A percentile compares a stretch with the other conserved stretches of the same genome.
Evolutionary conservation across 2,888 invertebrate species (phyloP).

Genomic region (Melanotus villosus): DNA sequence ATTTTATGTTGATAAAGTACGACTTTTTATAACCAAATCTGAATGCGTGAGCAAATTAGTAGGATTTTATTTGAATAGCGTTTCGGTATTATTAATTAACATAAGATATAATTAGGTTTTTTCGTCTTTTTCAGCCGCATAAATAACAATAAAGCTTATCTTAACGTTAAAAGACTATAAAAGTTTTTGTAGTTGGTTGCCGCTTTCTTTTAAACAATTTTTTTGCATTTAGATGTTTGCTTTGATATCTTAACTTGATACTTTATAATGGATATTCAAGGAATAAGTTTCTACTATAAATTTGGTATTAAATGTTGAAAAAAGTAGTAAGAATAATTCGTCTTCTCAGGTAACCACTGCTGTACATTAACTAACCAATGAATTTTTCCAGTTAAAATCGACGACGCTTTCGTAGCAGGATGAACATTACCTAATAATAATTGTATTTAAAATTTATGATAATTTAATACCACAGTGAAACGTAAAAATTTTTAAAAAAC

Average conservation of each 20-base stretch:
- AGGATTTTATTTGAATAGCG: constrained; percentile 1
- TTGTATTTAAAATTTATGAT: neutral
- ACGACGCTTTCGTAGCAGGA: too few species aligned
- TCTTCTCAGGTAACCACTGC: too few species aligned
- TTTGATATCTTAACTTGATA: too few species aligned
- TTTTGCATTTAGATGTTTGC: constrained; percentile 2
- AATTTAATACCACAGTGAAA: constrained; percentile 1
- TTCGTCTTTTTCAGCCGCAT: neutral
- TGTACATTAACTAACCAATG: too few species aligned
- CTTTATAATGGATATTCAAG: too few species aligned
- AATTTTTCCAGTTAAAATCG: too few species aligned
- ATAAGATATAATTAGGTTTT: neutral
- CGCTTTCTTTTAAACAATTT: constrained; percentile 5
- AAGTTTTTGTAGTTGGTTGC: neutral
- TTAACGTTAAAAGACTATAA: neutral
- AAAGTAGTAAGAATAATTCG: too few species aligned
- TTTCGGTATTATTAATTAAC: constrained; percentile 10
- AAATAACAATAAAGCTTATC: constrained; percentile 14
- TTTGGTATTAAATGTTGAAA: too few species aligned
- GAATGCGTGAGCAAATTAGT: neutral
- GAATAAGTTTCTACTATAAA: too few species aligned
- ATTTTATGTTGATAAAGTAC: neutral
- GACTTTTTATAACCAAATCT: neutral
- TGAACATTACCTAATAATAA: neutral
- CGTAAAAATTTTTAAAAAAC: neutral